These are phyloP conservation scores for Meloidogyne hapla DNA, from an alignment of 1,140 invertebrate genomes.

Conservation along the genomic window DNA sequence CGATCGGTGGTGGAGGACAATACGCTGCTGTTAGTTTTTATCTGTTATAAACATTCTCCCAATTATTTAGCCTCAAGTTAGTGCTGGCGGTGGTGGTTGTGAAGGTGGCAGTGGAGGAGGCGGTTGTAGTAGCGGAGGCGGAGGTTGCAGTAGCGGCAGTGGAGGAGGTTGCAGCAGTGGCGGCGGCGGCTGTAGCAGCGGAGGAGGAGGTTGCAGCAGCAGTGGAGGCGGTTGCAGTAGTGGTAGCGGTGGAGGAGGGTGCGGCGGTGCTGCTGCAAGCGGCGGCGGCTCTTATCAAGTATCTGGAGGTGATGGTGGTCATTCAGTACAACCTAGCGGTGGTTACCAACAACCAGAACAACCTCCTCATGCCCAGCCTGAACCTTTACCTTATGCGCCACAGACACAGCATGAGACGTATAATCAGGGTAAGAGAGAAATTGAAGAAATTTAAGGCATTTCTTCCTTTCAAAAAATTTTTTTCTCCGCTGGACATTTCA, in stretches of 20 bases:
- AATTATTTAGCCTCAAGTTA: background rate
- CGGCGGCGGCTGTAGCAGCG: background rate
- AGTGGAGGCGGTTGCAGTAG: too few species aligned
- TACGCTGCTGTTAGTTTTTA: background rate
- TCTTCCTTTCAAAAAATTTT: background rate
- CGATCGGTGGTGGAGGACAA: background rate
- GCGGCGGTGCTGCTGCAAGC: background rate
- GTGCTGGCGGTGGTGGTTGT: background rate
- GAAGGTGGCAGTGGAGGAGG: background rate
- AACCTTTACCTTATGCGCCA: background rate
- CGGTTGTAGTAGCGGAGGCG: background rate
- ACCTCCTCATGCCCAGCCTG: background rate
- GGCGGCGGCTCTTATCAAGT: background rate
- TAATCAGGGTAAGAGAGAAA: background rate
- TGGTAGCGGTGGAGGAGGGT: background rate
- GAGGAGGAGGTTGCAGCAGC: background rate
- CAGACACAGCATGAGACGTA: background rate
- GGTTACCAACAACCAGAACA: conserved; percentile 2
- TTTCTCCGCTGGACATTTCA: too few species aligned
- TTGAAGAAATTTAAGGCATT: background rate
- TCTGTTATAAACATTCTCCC: background rate
- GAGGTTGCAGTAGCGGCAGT: too few species aligned
- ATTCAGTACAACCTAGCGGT: background rate
- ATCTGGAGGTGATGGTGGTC: background rate
- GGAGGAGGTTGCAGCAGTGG: background rate